Evolutionary conservation across 1,140 invertebrate species (phyloP).

Genomic region (Procambarus clarkii): DNA sequence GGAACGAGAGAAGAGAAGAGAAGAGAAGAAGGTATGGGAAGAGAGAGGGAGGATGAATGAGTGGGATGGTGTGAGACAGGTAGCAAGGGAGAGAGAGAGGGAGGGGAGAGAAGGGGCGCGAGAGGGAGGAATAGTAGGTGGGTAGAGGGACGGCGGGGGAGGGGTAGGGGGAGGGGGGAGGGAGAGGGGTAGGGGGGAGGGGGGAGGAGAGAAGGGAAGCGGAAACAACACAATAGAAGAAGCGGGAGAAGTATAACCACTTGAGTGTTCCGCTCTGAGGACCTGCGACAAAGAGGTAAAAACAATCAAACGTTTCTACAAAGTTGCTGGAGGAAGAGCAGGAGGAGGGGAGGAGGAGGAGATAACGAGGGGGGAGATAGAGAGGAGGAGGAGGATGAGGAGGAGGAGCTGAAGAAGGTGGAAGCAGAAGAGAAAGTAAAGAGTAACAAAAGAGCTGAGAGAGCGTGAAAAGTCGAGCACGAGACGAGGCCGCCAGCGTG

Average conservation of each 20-base stretch:
- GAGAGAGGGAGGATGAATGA: background rate
- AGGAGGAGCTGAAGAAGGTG: background rate
- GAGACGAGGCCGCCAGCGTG: no score
- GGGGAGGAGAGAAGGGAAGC: background rate
- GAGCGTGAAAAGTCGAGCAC: no score
- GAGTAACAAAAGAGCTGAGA: no score
- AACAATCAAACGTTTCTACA: slow-evolving; percentile 9
- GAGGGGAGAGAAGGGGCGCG: background rate
- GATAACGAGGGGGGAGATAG: background rate
- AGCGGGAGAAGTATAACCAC: background rate
- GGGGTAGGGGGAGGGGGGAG: background rate
- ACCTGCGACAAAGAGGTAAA: background rate
- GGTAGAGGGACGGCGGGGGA: background rate
- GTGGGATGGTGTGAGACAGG: no score
- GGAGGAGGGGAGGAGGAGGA: background rate
- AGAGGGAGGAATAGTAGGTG: background rate
- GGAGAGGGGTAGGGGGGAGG: background rate
- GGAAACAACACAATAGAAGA: slow-evolving; percentile 3
- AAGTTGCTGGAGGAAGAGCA: background rate
- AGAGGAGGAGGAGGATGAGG: background rate
- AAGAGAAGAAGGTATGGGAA: background rate
- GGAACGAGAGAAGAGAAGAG: background rate
- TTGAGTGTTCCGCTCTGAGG: background rate
- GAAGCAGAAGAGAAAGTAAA: background rate
- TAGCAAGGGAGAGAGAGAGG: background rate